Evolutionary conservation across 1,140 invertebrate genomes (phyloP), one percentile per base, ranked within the genome.

Genomic region (Meteorus sp.): DNA sequence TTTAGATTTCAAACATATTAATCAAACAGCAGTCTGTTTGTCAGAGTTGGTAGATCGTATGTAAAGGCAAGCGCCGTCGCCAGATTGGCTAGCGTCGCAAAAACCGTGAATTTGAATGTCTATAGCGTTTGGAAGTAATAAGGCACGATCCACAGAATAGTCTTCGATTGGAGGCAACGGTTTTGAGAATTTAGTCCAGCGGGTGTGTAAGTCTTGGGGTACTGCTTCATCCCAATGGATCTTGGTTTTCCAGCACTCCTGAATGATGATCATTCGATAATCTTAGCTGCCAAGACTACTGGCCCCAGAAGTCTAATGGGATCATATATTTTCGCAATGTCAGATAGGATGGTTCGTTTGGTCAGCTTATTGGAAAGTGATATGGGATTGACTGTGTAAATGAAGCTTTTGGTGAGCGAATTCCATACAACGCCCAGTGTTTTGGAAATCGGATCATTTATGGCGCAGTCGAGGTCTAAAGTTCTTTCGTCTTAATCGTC

Each of bases 1-100:
- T 45, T 52, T 2, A 2, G 61, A 55, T 57, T 63, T 66, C 11
- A 59, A 48, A 1, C 56, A 61, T 6, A 44, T 13, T 17, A 61
- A 25, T 3, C 8, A 15, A 2, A 50, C 37, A 5, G 11, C 11
- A 20, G 9, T 15, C 22, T 43, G 17, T 20, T 51, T 31, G 1
- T 23, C 15, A 3, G 0, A 0, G 15, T 11, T n/a, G 2, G 13
- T 13, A 0, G 59, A 62, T 29, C 71, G 22, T 3, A 71, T n/a
- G 39, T 73, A 77, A 5, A 73, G 19, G 44, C 64, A 68, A 5
- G 71, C 69, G 19, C 63, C 73, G 56, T 74, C 77, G 0, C 66
- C 73, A 7, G 11, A 19, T 47, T 65, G 57, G 4, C 63, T 69
- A 2, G 67, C 67, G 52, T 77, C 74, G 13, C 60, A 62, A 55